Evolutionary conservation across 2,888 invertebrate genomes (phyloP).

Genomic region (Metallyticus violacea): DNA sequence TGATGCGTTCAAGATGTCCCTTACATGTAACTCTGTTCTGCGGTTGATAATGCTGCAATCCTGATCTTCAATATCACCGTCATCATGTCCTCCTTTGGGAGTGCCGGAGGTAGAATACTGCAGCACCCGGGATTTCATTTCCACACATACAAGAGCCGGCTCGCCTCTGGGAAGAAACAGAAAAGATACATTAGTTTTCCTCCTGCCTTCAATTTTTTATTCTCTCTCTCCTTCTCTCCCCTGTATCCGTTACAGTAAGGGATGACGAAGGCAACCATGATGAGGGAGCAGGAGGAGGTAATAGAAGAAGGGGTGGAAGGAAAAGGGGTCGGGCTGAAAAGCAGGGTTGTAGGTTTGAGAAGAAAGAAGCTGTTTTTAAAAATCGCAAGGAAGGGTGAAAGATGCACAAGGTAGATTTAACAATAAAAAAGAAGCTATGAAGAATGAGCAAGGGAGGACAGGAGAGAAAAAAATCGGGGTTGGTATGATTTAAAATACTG

Average conservation of each 20-base stretch:
- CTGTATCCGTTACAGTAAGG: constrained; percentile 16
- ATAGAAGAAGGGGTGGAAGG: neutral
- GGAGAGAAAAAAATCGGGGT: neutral
- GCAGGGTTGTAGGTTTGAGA: neutral
- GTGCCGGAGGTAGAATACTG: too few relatives aligned
- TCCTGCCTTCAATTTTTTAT: constrained; percentile 21
- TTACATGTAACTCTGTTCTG: neutral
- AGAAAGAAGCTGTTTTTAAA: constrained; percentile 28
- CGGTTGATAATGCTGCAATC: neutral
- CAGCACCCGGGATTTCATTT: neutral
- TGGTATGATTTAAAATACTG: constrained; percentile 14
- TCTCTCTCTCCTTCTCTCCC: neutral
- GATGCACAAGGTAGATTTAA: constrained; percentile 29
- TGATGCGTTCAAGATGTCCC: too few relatives aligned
- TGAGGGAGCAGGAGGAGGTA: neutral
- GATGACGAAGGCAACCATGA: neutral
- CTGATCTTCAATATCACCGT: neutral
- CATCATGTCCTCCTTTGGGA: neutral
- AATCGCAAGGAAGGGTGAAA: constrained; percentile 22
- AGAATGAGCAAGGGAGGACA: constrained; percentile 11
- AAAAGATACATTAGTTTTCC: constrained; percentile 21
- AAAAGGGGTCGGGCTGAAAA: neutral
- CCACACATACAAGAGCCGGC: neutral
- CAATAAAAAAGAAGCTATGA: constrained; percentile 27
- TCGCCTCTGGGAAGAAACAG: neutral